Evolutionary conservation across 2,888 invertebrate species (phyloP).

Genomic region (Poecilus cupreus): DNA sequence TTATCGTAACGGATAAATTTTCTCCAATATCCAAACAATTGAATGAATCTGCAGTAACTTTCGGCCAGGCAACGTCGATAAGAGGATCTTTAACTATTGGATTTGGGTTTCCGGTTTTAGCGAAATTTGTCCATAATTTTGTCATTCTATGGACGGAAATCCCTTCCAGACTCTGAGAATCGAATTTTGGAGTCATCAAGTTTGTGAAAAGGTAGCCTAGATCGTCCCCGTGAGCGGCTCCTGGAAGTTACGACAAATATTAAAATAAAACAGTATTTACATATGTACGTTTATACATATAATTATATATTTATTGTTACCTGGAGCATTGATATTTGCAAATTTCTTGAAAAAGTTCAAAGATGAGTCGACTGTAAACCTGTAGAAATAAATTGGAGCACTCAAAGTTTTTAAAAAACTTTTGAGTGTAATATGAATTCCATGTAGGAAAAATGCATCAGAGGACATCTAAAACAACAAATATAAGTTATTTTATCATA

Average conservation of each 20-base stretch:
- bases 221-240: slow-evolving; percentile 66
- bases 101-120: slow-evolving; percentile 65
- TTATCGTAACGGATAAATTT: slow-evolving; percentile 63
- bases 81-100: slow-evolving; percentile 56
- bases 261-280: too few relatives aligned
- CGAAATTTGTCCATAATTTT: slow-evolving; percentile 67
- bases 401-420: slow-evolving; percentile 59
- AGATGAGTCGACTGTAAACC: slow-evolving; percentile 62
- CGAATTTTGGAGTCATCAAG: slow-evolving; percentile 60
- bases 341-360: slow-evolving; percentile 62
- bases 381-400: slow-evolving; percentile 64
- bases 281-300: too few relatives aligned
- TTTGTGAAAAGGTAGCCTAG: slow-evolving; percentile 66
- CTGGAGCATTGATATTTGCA: slow-evolving; percentile 58
- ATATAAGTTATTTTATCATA: background rate
- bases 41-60: slow-evolving; percentile 63
- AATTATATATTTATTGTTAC: too few relatives aligned
- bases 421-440: slow-evolving; percentile 62
- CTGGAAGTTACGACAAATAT: slow-evolving; percentile 60
- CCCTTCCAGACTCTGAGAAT: slow-evolving; percentile 62
- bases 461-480: slow-evolving; percentile 46
- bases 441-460: slow-evolving; percentile 63
- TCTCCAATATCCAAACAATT: slow-evolving; percentile 67
- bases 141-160: slow-evolving; percentile 63
- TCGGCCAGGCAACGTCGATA: slow-evolving; percentile 66